These are phyloP conservation scores for Dendronephthya gigantea DNA, from an alignment of 64 coral and sea anemone genomes.

Conservation along the genomic window DNA sequence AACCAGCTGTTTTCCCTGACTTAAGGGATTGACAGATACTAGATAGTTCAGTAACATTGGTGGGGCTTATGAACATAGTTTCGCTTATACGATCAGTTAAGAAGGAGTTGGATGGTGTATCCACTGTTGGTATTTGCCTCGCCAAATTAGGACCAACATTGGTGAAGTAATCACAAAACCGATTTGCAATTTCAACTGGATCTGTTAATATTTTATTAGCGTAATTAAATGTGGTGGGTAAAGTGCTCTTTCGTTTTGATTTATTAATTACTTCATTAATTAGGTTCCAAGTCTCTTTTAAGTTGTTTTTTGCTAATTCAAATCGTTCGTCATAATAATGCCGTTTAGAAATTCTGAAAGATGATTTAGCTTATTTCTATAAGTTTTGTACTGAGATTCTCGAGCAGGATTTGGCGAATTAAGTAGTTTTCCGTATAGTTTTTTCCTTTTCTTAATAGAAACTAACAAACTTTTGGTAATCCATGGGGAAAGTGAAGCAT, in stretches of 20 bases:
- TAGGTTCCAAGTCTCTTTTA: conserved; percentile 23
- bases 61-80: no score
- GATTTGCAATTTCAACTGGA: conserved; percentile 36
- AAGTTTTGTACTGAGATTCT: background rate
- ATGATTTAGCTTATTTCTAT: background rate
- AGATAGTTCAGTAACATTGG: no score
- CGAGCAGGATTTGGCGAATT: background rate
- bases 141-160: conserved; percentile 31
- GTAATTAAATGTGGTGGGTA: background rate
- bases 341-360: background rate
- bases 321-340: background rate
- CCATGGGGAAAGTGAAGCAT: no score
- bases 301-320: background rate
- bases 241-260: background rate
- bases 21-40: no score
- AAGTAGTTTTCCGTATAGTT: no score
- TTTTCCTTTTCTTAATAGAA: no score
- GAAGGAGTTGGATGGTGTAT: no score
- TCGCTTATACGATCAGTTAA: no score
- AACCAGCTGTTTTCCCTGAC: no score
- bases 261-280: conserved; percentile 28
- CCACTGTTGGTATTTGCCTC: conserved; percentile 15
- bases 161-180: conserved; percentile 34
- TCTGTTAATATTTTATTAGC: no score
- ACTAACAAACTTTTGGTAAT: no score